These are phyloP conservation scores for Mythimna pallens DNA, from an alignment of 2,888 invertebrate genomes.

Conservation along the genomic window DNA sequence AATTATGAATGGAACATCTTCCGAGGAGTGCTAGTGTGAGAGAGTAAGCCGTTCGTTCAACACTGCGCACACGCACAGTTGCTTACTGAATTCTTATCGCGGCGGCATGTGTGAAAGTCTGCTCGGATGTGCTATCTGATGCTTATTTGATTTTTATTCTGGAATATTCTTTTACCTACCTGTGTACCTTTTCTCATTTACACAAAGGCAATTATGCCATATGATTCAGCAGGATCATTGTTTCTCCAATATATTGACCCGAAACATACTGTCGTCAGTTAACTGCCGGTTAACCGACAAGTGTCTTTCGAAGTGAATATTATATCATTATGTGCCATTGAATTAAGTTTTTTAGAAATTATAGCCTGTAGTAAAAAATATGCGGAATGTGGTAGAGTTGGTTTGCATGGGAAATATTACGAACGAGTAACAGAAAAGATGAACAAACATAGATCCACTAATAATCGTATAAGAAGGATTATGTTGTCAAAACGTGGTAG, in stretches of 20 bases:
- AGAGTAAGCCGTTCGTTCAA: constrained; percentile 63
- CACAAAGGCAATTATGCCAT: constrained; percentile 40
- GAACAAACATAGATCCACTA: constrained; percentile 48
- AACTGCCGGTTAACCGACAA: constrained; percentile 1
- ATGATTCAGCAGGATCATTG: constrained; percentile 48
- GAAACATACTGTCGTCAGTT: constrained; percentile 8
- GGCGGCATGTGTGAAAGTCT: constrained; percentile 68
- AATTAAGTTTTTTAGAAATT: neutral
- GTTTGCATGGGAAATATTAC: constrained; percentile 18
- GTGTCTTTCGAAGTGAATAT: constrained; percentile 3
- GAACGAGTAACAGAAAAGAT: constrained; percentile 37
- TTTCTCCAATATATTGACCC: constrained; percentile 22
- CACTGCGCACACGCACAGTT: constrained; percentile 62
- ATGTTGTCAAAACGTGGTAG: constrained; percentile 63
- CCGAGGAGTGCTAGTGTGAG: constrained; percentile 73
- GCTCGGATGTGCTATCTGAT: constrained; percentile 67
- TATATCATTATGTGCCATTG: neutral
- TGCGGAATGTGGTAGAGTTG: constrained; percentile 21
- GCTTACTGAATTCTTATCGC: constrained; percentile 60
- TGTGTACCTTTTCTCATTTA: constrained; percentile 38
- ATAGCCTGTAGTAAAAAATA: neutral
- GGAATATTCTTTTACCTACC: constrained; percentile 60
- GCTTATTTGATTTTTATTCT: constrained; percentile 67
- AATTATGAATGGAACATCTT: constrained; percentile 89
- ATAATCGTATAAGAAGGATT: constrained; percentile 59